Conservation (phyloP, 2,888 invertebrate species). For the Mesodorylaimus sp. region DNA sequence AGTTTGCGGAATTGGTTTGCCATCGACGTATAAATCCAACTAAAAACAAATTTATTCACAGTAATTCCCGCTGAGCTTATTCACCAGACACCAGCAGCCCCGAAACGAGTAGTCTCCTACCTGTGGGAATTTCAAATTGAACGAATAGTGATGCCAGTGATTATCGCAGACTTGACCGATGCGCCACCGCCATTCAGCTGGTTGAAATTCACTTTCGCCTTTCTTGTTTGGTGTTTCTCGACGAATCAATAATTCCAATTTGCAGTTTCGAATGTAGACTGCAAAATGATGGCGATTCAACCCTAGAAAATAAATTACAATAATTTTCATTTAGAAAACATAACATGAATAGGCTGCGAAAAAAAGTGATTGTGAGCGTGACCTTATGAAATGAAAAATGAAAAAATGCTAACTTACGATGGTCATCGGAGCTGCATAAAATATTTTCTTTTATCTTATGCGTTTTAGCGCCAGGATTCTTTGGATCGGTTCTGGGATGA, state of each 20-base stretch:
- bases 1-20: slow-evolving; percentile 47
- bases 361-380: no score
- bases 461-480: no score
- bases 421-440: slow-evolving; percentile 87
- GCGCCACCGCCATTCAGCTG: slow-evolving; percentile 98
- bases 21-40: slow-evolving; percentile 58
- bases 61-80: no score
- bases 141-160: slow-evolving; percentile 93
- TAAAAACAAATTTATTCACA: slow-evolving; percentile 14
- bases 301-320: no score
- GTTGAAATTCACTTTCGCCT: slow-evolving; percentile 41
- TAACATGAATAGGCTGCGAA: no score
- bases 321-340: no score
- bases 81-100: no score
- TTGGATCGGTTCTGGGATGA: no score
- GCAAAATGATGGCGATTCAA: slow-evolving; percentile 99
- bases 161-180: slow-evolving; percentile 86
- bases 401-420: slow-evolving; percentile 73
- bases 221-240: slow-evolving; percentile 46
- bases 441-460: slow-evolving; percentile 67
- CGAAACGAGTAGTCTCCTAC: no score
- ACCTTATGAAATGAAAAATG: no score
- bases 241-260: slow-evolving; percentile 69
- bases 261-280: slow-evolving; percentile 85
- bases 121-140: slow-evolving; percentile 75